phyloP scores from a whole-genome alignment of 1,140 invertebrate species.

The Chrysopa pallens region DNA sequence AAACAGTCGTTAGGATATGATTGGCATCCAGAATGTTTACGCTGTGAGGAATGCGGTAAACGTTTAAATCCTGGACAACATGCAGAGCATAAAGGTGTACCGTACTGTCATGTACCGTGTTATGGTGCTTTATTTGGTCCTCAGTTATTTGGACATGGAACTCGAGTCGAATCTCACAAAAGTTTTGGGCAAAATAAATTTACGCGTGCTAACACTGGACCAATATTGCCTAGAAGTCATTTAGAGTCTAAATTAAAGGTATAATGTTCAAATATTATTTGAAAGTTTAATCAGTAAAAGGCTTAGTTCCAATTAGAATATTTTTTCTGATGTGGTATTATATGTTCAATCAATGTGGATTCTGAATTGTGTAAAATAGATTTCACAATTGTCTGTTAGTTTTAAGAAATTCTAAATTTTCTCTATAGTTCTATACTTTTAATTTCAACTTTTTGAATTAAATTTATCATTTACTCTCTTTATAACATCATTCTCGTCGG shows the following conservation, averaged over 20 bases:
- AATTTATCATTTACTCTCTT: no score
- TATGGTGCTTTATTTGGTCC: slow-evolving; percentile 79
- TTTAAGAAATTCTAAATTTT: not conserved
- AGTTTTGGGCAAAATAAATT: slow-evolving; percentile 53
- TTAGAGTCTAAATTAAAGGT: slow-evolving; percentile 62
- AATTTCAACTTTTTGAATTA: no score
- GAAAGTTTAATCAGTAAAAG: no score
- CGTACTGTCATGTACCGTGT: slow-evolving; percentile 81
- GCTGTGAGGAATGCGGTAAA: slow-evolving; percentile 81
- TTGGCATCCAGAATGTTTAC: slow-evolving; percentile 81
- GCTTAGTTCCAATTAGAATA: no score
- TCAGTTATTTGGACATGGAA: slow-evolving; percentile 71
- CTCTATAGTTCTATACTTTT: no score
- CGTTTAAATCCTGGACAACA: slow-evolving; percentile 76
- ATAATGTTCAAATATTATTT: no score
- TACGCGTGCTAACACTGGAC: slow-evolving; percentile 20
- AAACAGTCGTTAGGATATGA: slow-evolving; percentile 83
- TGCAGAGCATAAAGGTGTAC: slow-evolving; percentile 81
- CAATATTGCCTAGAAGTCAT: slow-evolving; percentile 38
- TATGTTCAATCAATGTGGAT: no score
- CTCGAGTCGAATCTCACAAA: slow-evolving; percentile 68
- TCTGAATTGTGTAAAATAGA: not conserved
- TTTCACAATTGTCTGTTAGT: not conserved
- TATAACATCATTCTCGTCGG: no score
- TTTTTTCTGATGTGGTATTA: no score